These are phyloP conservation scores for Trypoxylus dichotomus DNA, from an alignment of 1,140 invertebrate species.

Conservation along the genomic window DNA sequence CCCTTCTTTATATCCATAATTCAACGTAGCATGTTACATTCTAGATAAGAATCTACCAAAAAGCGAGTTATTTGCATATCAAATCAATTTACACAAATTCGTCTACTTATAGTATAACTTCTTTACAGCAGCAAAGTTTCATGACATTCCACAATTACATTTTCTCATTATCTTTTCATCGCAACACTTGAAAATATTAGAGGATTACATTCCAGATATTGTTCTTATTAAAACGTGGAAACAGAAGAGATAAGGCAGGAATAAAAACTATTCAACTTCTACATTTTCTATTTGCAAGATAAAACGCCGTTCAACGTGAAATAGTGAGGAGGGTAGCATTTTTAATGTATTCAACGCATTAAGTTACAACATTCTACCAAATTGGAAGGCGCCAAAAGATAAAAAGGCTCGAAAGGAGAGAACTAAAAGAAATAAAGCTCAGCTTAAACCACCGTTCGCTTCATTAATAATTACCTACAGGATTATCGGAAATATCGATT, in stretches of 20 bases:
- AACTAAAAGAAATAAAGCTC: not conserved
- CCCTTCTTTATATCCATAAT: not conserved
- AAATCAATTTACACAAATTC: slow-evolving; percentile 16
- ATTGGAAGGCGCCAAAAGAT: not conserved
- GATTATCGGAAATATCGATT: too few species aligned
- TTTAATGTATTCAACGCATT: slow-evolving; percentile 6
- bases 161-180: not conserved
- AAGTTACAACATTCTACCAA: not conserved
- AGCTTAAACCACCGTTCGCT: not conserved
- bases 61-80: not conserved
- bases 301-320: slow-evolving; percentile 8
- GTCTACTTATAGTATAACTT: not conserved
- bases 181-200: not conserved
- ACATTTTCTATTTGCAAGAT: slow-evolving; percentile 15
- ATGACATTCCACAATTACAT: not conserved
- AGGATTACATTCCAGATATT: not conserved
- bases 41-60: not conserved
- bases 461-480: too few species aligned
- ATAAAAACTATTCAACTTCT: slow-evolving; percentile 14
- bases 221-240: slow-evolving; percentile 6
- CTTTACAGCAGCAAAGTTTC: not conserved
- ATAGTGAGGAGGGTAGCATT: slow-evolving; percentile 4
- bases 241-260: not conserved
- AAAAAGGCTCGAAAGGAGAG: not conserved
- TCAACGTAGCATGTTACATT: not conserved